Evolutionary conservation across 2,888 invertebrate genomes (phyloP), one percentile per base, ranked within the genome.

Genomic region (Caenorhabditis doughertyi): DNA sequence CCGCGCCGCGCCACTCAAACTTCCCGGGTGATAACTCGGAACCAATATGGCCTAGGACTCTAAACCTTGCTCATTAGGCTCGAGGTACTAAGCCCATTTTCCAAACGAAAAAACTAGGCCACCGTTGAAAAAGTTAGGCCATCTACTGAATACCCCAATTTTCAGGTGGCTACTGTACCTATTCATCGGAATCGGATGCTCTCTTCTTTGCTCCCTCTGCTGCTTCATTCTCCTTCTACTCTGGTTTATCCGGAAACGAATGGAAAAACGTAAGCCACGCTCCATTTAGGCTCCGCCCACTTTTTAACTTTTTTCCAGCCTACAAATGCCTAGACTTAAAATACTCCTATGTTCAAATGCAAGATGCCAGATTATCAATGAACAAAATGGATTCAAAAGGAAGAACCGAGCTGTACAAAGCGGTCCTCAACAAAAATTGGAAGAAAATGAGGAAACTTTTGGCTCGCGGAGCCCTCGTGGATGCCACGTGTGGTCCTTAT

Each of bases 381-480:
- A 67, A 67, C 39, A 18, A 21, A 1, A 51, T 32, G 35, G 67
- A 67, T 32, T 25, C 51, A 23, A 21, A 25, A 25, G 53, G 35
- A 23, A 8, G 39, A 13, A 67, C 67, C 7, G 32, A 35, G 11
- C 39, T 67, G n/a, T 67, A 67, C 25, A 35, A 53, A 21, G 67
- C 67, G 0, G 67, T 67, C 8, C 21, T 53, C 1, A 39, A 21
- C 39, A 51, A 39, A 18, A 53, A 67, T 27, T 67, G 67, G 67
- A n/a, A 21, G 16, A 53, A 25, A n/a, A 27, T 53, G 0, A 21
- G 9, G n/a, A 32, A 51, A 11, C 39, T 67, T 32, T 16, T 67
- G 25, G 67, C 32, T 1, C 51, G 53, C 8, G 67, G 67, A 13
- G 67, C 67, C 9, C 67, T 67, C 2, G 67, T 67, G 25, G 67